Evolutionary conservation across 1,140 invertebrate genomes (phyloP).

Genomic region (Eciton burchellii): DNA sequence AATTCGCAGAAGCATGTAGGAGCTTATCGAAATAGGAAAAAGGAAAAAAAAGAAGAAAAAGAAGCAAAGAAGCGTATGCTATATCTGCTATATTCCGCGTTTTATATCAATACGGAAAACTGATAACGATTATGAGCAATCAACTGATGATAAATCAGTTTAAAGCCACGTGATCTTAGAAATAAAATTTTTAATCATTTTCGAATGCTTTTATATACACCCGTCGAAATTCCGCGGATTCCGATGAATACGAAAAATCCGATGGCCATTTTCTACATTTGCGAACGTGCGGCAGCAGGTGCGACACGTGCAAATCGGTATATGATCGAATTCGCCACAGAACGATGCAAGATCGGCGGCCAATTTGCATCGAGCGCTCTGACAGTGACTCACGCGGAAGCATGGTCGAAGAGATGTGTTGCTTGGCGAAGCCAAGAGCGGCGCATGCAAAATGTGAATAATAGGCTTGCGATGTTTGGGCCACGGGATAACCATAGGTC

Average conservation of each 20-base stretch:
- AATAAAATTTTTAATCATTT: conserved; percentile 17
- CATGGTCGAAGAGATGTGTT: conserved; percentile 56
- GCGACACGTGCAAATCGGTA: too few species aligned
- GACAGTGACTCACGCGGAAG: conserved; percentile 79
- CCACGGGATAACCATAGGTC: not conserved
- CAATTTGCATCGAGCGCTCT: conserved; percentile 39
- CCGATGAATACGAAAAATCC: not conserved
- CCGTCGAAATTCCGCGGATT: not conserved
- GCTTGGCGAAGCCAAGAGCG: not conserved
- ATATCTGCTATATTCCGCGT: too few species aligned
- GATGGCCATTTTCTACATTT: conserved; percentile 16
- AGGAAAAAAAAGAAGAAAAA: too few species aligned
- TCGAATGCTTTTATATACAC: not conserved
- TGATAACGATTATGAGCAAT: conserved; percentile 17
- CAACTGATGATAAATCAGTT: conserved; percentile 40
- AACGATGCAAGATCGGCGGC: not conserved
- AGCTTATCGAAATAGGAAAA: not conserved
- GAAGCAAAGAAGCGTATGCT: too few species aligned
- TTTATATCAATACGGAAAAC: not conserved
- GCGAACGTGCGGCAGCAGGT: not conserved
- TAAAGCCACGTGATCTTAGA: conserved; percentile 47
- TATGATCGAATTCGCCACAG: not conserved
- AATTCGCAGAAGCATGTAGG: too few species aligned
- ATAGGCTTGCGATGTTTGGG: not conserved
- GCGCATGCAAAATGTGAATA: not conserved